Base-by-base conservation (phyloP, 2,797 vertebrate species). In the Labroides dimidiatus region DNA sequence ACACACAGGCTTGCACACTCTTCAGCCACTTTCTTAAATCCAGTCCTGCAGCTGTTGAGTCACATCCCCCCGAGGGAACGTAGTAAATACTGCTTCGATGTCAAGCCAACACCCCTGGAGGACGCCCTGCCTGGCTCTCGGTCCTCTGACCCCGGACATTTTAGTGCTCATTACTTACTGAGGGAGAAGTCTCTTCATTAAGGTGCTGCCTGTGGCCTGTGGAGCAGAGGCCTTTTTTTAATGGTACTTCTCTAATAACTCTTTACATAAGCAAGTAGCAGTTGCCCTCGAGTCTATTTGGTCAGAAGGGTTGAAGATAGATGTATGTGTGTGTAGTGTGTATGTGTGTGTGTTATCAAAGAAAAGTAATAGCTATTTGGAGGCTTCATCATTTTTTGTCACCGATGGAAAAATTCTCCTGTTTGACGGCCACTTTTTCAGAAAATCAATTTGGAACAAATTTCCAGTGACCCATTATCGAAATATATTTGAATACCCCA, bases 111-210 rank as follows among this genome's bases (percentile, higher is more conserved):
- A 61, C 41, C 70, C 60, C 82, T 85, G 80, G 79, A 88, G 84
- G 87, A 86, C 53, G 43, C 52, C 78, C 69, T 76, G 52, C 30
- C 69, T 64, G 69, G 69, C 78, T 77, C 50, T 43, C 48, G 67
- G 72, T 89, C 57, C 68, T 88, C 57, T 54, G 77, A 85, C 69
- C 72, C 50, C 53, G 71, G 82, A 77, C 77, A 75, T 80, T 89
- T 84, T 73, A 77, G 71, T 85, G 77, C 86, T 90, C 83, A 89
- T 93, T 93, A 92, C 82, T 91, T 87, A 78, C 82, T 70, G 78
- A 73, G 58, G 71, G 84, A 87, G 77, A 81, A 75, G 72, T 75
- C 57, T 84, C 85, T 92, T 92, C 90, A 88, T 93, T 93, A 92
- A 85, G 79, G 72, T 82, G 30, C 76, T 80, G 81, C 84, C 82